phyloP scores from a whole-genome alignment of 2,113 vertebrate genomes.

The Arizona elegans region DNA sequence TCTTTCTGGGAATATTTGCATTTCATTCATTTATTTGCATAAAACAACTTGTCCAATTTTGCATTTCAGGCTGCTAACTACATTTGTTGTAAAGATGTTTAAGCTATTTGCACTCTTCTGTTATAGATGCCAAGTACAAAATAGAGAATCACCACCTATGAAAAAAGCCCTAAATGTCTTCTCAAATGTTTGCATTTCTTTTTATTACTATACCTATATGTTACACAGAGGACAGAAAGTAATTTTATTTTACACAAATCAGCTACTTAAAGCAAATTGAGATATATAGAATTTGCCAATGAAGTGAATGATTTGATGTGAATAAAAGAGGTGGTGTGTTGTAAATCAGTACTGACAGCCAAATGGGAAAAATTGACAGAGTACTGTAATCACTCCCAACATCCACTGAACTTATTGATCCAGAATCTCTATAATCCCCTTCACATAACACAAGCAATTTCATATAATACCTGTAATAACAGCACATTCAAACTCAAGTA shows the following conservation, averaged over 20 bases:
- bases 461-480: constrained; percentile 98
- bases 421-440: constrained; percentile 93
- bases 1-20: neutral
- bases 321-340: constrained; percentile 81
- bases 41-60: neutral
- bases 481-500: constrained; percentile 88
- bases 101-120: neutral
- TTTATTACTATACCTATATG: constrained; percentile 62
- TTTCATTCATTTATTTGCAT: neutral
- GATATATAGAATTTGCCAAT: constrained; percentile 84
- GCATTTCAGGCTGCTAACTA: neutral
- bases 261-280: constrained; percentile 85
- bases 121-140: constrained; percentile 28
- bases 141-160: constrained; percentile 1
- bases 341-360: constrained; percentile 83
- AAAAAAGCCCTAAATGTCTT: constrained; percentile 38
- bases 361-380: constrained; percentile 90
- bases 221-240: constrained; percentile 68
- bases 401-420: constrained; percentile 96
- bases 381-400: constrained; percentile 91
- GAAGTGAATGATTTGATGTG: constrained; percentile 84
- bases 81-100: constrained; percentile 20
- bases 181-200: constrained; percentile 26
- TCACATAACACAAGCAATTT: constrained; percentile 96
- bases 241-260: constrained; percentile 83